Evolutionary conservation across 1,140 invertebrate species (phyloP).

Genomic region (Metopolophium dirhodum): DNA sequence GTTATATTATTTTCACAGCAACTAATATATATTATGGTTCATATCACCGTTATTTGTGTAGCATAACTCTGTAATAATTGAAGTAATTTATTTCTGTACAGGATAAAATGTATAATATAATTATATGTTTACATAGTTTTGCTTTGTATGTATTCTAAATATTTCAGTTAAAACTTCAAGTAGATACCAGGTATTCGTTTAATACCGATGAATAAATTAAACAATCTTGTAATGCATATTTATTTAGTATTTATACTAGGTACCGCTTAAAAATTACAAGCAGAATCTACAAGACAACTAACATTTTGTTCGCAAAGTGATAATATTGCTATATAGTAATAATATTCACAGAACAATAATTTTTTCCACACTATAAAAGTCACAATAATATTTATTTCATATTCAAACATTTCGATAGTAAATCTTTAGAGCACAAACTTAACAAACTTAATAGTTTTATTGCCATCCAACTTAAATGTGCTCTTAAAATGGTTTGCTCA

Average conservation of each 20-base stretch:
- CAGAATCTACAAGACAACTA: background rate
- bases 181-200: too few species aligned
- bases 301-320: background rate
- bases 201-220: background rate
- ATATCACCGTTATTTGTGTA: too few species aligned
- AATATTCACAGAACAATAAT: background rate
- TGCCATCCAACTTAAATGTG: background rate
- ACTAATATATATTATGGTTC: too few species aligned
- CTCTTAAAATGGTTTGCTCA: background rate
- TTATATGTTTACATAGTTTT: background rate
- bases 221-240: background rate
- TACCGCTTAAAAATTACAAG: background rate
- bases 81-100: background rate
- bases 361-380: background rate
- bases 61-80: background rate
- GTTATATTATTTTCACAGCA: too few species aligned
- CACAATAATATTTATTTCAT: background rate
- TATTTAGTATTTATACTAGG: background rate
- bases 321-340: background rate
- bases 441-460: conserved; percentile 17
- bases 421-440: background rate
- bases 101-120: background rate
- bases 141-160: too few species aligned
- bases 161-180: too few species aligned
- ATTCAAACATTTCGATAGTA: background rate